These are phyloP conservation scores for Chaetoderma sp. DNA, from an alignment of 2,888 invertebrate species.

Conservation along the genomic window DNA sequence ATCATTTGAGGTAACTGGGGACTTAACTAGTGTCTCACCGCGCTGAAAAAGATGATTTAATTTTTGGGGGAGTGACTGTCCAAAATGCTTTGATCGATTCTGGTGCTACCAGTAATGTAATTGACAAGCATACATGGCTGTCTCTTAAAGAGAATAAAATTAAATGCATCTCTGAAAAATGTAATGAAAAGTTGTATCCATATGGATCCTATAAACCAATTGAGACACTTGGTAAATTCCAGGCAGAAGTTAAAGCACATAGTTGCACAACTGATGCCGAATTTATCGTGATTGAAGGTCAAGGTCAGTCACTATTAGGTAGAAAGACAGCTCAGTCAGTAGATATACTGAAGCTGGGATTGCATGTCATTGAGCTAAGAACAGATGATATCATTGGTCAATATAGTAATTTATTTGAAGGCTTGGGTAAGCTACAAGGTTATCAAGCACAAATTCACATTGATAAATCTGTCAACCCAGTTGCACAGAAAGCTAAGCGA, in stretches of 20 bases:
- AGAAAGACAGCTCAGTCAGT: neutral
- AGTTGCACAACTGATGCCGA: neutral
- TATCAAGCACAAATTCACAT: no score
- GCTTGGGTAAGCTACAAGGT: no score
- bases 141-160: neutral
- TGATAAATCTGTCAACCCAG: no score
- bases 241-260: neutral
- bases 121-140: neutral
- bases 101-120: neutral
- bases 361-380: no score
- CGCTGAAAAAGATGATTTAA: constrained; percentile 3
- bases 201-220: neutral
- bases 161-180: neutral
- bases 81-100: constrained; percentile 1
- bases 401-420: neutral
- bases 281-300: constrained; percentile 7
- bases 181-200: neutral
- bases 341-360: neutral
- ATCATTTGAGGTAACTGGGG: neutral
- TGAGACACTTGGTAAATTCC: constrained; percentile 1
- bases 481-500: no score
- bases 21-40: neutral
- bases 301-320: neutral
- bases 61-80: neutral
- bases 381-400: neutral